Evolutionary conservation across 2,113 vertebrate species (phyloP).

Genomic region (Brienomyrus brachyistius): DNA sequence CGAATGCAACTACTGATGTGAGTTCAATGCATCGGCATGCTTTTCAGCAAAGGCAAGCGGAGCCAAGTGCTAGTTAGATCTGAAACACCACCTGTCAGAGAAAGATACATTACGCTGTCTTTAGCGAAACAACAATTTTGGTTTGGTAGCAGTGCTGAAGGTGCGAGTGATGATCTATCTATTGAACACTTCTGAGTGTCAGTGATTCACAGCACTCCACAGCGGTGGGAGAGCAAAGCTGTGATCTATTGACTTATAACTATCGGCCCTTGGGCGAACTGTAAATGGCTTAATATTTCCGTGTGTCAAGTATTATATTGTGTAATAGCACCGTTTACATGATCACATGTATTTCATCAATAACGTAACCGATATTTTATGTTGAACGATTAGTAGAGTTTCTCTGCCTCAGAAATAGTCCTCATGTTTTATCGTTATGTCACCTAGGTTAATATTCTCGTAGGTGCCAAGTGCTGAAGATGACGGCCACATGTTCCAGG

Average conservation of each 20-base stretch:
- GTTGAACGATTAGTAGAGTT: not conserved
- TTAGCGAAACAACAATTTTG: not conserved
- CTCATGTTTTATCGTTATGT: not conserved
- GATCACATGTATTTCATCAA: not conserved
- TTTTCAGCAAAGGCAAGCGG: not conserved
- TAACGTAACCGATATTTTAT: not conserved
- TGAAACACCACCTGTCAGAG: not conserved
- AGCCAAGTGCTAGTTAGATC: not conserved
- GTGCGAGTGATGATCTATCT: not conserved
- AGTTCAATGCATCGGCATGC: not conserved
- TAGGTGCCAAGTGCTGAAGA: not conserved
- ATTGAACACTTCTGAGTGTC: not conserved
- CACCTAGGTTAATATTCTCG: not conserved
- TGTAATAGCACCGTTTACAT: not conserved
- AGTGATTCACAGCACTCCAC: not conserved
- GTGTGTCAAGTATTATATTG: not conserved
- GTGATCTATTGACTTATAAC: not conserved
- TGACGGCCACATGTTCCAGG: conserved; percentile 17
- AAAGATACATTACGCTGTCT: not conserved
- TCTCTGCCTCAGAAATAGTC: not conserved
- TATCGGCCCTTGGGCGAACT: not conserved
- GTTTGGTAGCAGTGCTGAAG: not conserved
- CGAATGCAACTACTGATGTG: not conserved
- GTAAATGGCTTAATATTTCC: not conserved
- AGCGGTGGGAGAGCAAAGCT: not conserved